Base-by-base conservation (phyloP, 2,797 vertebrate species). In the Zenarchopterus dispar region DNA sequence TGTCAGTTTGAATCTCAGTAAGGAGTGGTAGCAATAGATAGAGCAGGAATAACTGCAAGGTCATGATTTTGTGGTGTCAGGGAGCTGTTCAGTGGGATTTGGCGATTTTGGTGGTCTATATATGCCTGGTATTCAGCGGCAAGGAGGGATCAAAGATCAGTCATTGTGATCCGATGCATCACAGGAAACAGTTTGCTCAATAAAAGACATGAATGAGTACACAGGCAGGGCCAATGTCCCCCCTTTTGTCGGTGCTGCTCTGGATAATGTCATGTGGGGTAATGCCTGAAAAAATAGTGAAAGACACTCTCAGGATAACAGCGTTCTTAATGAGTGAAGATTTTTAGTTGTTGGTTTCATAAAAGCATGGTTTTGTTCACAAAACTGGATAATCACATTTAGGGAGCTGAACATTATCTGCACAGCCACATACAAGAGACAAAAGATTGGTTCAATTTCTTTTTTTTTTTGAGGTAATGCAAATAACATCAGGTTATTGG, bases 191-290 rank as follows among this genome's bases (percentile, higher is more conserved):
- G 80, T 74, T 69, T 21, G 15, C 43, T 24, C 8, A 33, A 24
- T 84, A 80, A 88, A 80, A 87, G 61, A 78, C 75, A 70, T 75
- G 62, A 64, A 61, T 62, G 26, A 76, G 70, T 11, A 74, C 73
- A 67, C 51, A 54, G 8, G 24, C 15, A 49, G 42, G 64, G 75
- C 64, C 80, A 81, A 70, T 67, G 45, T 74, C 65, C 77, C 71
- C 28, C 80, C 75, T 83, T 84, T 72, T 63, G 76, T 77, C 77
- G 84, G 28, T 42, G 56, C 48, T 68, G 63, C 58, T 88, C 82
- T 88, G 88, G 87, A 85, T 74, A 84, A 51, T 88, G 69, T 90
- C 82, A 82, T 36, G 24, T 54, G 80, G 60, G 63, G 66, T 55
- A 70, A 75, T 52, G 47, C 28, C 62, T 75, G 61, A 67, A 68